These are phyloP conservation scores for Myotis daubentonii DNA, from an alignment of 2,797 vertebrate genomes.

Conservation along the genomic window DNA sequence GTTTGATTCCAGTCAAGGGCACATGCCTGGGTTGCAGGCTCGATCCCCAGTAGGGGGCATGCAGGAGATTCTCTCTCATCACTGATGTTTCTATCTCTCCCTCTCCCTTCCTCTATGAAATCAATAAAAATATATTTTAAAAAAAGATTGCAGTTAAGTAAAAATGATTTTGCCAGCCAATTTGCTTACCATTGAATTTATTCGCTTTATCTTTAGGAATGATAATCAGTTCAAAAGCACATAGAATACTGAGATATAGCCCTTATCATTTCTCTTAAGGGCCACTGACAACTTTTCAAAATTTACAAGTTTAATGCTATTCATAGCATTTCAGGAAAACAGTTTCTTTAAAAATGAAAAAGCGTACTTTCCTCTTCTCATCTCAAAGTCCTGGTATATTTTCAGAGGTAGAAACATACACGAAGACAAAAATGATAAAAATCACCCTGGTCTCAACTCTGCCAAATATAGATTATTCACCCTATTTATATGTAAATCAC, in stretches of 20 bases:
- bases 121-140: neutral
- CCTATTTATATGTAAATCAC: conserved; percentile 79
- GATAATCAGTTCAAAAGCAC: neutral
- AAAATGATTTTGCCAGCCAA: neutral
- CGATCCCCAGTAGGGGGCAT: neutral
- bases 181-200: neutral
- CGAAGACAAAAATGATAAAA: conserved; percentile 62
- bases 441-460: conserved; percentile 34
- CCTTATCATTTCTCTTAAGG: conserved; percentile 28
- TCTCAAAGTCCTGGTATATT: conserved; percentile 41
- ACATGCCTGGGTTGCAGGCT: neutral
- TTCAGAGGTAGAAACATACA: conserved; percentile 44
- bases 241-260: neutral
- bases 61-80: neutral
- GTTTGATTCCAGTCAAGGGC: neutral
- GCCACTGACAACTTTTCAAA: conserved; percentile 6
- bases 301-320: conserved; percentile 51
- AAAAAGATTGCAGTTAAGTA: neutral
- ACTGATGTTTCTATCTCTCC: neutral
- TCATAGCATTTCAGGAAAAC: conserved; percentile 52
- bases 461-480: neutral
- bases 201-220: neutral
- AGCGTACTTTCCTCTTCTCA: conserved; percentile 45
- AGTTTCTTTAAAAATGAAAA: conserved; percentile 22
- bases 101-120: neutral